These are phyloP conservation scores for Drosophila asahinai DNA, from an alignment of 1,140 invertebrate genomes.

Conservation along the genomic window DNA sequence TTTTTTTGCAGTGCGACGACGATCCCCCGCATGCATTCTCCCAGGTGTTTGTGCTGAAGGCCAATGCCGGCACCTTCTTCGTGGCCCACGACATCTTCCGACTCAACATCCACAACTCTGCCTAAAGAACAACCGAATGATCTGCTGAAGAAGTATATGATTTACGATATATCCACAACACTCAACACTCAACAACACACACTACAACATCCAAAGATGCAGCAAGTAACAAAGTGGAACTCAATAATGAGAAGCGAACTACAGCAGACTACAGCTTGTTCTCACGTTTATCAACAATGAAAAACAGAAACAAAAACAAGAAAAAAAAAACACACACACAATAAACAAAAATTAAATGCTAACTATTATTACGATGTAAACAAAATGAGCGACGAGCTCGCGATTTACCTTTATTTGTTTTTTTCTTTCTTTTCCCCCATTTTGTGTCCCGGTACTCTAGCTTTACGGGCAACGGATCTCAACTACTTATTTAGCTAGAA, in stretches of 20 bases:
- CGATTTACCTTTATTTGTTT: conserved; percentile 43
- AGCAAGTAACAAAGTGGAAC: background rate
- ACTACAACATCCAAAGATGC: conserved; percentile 56
- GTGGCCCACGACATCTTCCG: conserved; percentile 97
- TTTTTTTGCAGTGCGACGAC: conserved; percentile 93
- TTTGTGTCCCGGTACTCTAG: conserved; percentile 20
- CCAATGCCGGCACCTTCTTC: conserved; percentile 92
- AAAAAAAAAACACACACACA: conserved; percentile 32
- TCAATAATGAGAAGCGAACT: conserved; percentile 2
- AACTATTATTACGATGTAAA: conserved; percentile 63
- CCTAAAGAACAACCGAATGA: conserved; percentile 83
- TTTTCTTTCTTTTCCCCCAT: background rate
- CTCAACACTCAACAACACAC: conserved; percentile 5
- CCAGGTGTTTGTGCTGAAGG: conserved; percentile 96
- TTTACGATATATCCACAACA: conserved; percentile 9
- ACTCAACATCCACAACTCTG: conserved; percentile 94
- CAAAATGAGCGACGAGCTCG: conserved; percentile 41
- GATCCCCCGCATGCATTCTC: conserved; percentile 96
- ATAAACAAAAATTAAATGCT: conserved; percentile 52
- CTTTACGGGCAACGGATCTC: conserved; percentile 1
- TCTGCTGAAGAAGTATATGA: background rate
- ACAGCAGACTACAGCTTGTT: conserved; percentile 28
- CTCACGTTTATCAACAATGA: conserved; percentile 62
- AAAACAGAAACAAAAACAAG: conserved; percentile 23
- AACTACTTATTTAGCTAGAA: conserved; percentile 15